phyloP scores from a whole-genome alignment of 2,113 vertebrate genomes.

The Corythornis madagascariensis region DNA sequence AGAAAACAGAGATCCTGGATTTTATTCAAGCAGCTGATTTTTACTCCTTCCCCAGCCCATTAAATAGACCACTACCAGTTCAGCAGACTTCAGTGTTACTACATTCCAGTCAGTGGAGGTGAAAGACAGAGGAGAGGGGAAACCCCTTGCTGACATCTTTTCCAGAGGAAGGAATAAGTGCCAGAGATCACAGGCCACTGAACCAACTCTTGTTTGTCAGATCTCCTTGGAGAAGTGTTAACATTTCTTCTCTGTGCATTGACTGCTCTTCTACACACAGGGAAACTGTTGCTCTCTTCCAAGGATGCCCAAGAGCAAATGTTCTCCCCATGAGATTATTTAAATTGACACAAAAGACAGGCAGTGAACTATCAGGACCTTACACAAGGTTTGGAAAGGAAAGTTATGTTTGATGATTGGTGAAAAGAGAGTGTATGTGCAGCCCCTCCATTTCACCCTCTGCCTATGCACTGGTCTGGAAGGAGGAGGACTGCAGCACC shows the following conservation, averaged over 20 bases:
- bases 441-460: background rate
- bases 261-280: background rate
- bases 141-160: background rate
- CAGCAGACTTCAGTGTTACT: background rate
- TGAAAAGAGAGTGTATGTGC: background rate
- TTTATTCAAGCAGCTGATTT: background rate
- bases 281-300: accelerated
- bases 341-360: background rate
- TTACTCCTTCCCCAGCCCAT: background rate
- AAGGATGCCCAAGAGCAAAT: background rate
- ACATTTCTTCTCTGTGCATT: background rate
- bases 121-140: background rate
- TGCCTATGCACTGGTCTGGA: background rate
- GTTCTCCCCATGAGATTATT: background rate
- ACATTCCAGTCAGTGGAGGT: background rate
- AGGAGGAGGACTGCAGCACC: background rate
- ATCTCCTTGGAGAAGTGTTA: accelerated
- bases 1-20: background rate
- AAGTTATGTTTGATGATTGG: background rate
- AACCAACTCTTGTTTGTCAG: background rate
- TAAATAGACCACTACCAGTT: background rate
- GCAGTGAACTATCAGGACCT: background rate
- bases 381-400: background rate
- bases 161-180: background rate
- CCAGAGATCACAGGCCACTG: background rate